Conservation (phyloP, 2,113 vertebrate genomes). For the Lophochroa leadbeateri region DNA sequence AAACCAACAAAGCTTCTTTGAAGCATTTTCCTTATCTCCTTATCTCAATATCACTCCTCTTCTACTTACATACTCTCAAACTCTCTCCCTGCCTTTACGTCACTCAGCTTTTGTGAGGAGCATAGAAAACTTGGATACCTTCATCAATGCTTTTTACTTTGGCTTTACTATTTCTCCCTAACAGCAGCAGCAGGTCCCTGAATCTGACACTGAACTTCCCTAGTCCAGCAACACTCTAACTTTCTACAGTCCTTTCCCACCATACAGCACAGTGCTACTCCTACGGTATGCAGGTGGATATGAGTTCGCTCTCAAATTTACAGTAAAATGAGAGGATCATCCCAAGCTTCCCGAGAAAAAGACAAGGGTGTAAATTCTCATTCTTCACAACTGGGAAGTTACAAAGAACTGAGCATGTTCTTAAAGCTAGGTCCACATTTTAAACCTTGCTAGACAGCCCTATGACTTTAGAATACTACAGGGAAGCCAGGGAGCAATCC, state of each 20-base stretch:
- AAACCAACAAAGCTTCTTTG: neutral
- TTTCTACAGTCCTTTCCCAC: neutral
- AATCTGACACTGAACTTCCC: neutral
- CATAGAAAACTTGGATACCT: neutral
- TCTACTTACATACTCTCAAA: neutral
- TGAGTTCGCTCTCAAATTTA: neutral
- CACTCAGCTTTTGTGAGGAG: neutral
- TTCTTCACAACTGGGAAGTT: neutral
- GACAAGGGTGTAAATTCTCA: neutral
- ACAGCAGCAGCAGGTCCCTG: neutral
- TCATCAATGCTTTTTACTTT: neutral
- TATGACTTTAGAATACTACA: neutral
- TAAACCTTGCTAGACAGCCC: neutral
- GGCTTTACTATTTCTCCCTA: rapidly evolving
- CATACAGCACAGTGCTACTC: neutral
- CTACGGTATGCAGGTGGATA: neutral
- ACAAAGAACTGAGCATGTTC: neutral
- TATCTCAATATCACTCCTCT: neutral
- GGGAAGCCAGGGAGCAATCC: neutral
- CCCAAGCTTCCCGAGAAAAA: neutral
- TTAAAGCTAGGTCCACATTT: neutral
- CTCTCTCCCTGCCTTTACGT: neutral
- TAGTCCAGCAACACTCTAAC: neutral
- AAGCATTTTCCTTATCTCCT: neutral
- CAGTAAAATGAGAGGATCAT: neutral